Conservation (phyloP, 2,797 vertebrate genomes). For the Delichon dasypus region DNA sequence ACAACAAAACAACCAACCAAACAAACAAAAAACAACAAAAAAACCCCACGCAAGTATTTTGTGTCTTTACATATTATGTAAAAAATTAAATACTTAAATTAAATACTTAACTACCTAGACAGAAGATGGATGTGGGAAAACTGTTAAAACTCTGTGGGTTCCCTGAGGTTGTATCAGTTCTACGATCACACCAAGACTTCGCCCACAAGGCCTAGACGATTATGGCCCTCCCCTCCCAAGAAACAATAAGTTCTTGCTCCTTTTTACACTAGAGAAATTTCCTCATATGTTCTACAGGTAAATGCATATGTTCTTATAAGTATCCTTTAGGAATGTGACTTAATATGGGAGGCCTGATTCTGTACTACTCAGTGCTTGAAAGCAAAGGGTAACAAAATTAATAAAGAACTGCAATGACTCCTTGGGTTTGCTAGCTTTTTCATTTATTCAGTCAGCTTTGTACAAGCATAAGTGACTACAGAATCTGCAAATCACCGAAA, state of each 20-base stretch:
- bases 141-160: neutral
- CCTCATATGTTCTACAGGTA: neutral
- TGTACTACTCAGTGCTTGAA: neutral
- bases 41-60: neutral
- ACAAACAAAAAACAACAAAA: fast-evolving
- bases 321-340: neutral
- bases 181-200: neutral
- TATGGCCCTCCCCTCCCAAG: neutral
- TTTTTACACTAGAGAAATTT: neutral
- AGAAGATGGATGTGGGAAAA: neutral
- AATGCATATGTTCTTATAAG: neutral
- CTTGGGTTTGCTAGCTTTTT: neutral
- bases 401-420: neutral
- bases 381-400: neutral
- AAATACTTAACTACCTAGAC: neutral
- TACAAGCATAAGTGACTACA: neutral
- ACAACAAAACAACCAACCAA: too few species aligned
- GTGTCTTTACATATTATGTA: neutral
- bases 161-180: neutral
- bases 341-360: neutral
- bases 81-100: neutral
- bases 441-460: neutral
- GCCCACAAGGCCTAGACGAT: neutral
- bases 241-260: neutral
- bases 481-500: neutral